These are phyloP conservation scores for Megatriorchis doriae DNA, from an alignment of 2,113 vertebrate genomes.

Conservation along the genomic window DNA sequence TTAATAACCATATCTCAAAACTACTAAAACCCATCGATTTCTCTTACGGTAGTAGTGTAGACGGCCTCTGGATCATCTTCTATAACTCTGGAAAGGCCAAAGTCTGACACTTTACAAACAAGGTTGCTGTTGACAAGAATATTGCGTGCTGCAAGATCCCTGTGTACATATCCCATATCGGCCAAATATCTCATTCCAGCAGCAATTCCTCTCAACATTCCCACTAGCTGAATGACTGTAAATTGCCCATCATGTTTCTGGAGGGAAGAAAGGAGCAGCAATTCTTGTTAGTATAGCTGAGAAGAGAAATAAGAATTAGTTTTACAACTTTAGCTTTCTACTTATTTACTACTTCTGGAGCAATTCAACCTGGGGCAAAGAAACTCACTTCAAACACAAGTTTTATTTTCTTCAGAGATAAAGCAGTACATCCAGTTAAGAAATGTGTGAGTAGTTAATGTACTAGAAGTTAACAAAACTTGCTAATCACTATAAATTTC, in stretches of 20 bases:
- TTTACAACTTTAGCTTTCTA: background rate
- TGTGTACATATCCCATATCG: slow-evolving; percentile 98
- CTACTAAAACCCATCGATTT: background rate
- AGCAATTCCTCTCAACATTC: slow-evolving; percentile 95
- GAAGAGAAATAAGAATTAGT: background rate
- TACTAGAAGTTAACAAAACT: background rate
- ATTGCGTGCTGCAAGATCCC: slow-evolving; percentile 95
- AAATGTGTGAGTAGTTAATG: background rate
- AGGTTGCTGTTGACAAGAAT: slow-evolving; percentile 99
- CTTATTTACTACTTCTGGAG: background rate
- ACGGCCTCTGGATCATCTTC: slow-evolving; percentile 98
- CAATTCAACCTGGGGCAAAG: background rate
- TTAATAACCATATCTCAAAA: background rate
- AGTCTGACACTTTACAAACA: slow-evolving; percentile 99
- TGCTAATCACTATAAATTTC: background rate
- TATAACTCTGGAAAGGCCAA: slow-evolving; percentile 95
- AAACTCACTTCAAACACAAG: background rate
- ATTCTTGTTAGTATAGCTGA: slow-evolving; percentile 27
- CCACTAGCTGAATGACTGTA: slow-evolving; percentile 96
- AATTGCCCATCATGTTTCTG: slow-evolving; percentile 98
- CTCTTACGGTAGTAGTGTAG: slow-evolving; percentile 96
- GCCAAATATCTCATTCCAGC: slow-evolving; percentile 98
- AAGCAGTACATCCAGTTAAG: background rate
- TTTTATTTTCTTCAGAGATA: background rate
- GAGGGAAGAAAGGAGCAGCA: slow-evolving; percentile 43